These are phyloP conservation scores for Tupaia tana DNA, from an alignment of 2,113 vertebrate genomes.

Conservation along the genomic window DNA sequence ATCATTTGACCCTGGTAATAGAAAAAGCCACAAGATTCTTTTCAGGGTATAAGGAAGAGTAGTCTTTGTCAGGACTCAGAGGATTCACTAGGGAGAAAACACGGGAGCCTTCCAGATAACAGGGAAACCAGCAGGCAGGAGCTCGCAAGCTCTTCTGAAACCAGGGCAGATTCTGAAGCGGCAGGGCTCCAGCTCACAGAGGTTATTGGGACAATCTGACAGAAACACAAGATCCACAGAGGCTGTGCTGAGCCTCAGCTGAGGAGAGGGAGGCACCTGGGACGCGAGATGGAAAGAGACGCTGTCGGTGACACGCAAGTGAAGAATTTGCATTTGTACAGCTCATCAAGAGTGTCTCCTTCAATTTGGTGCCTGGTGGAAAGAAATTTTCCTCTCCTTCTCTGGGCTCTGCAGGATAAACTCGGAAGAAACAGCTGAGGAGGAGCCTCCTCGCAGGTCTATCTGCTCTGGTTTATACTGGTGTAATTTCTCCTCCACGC, in stretches of 20 bases:
- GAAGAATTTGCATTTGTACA: too few species aligned
- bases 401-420: background rate
- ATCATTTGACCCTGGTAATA: background rate
- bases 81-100: background rate
- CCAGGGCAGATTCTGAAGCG: background rate
- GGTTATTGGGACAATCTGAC: background rate
- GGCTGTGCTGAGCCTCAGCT: too few species aligned
- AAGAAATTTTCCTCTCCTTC: background rate
- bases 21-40: background rate
- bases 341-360: background rate
- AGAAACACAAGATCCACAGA: background rate
- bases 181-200: background rate
- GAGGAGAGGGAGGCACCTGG: too few species aligned
- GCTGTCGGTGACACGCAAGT: accelerated
- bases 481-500: too few species aligned
- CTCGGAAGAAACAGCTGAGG: background rate
- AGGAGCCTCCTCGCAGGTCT: too few species aligned
- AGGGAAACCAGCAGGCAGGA: background rate
- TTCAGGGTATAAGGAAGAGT: background rate
- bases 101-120: background rate
- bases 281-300: background rate
- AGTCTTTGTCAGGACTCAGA: background rate
- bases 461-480: background rate
- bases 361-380: too few species aligned
- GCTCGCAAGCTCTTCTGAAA: background rate